Conservation (phyloP, 2,888 invertebrate genomes). For the Acanthoscelides obtectus region DNA sequence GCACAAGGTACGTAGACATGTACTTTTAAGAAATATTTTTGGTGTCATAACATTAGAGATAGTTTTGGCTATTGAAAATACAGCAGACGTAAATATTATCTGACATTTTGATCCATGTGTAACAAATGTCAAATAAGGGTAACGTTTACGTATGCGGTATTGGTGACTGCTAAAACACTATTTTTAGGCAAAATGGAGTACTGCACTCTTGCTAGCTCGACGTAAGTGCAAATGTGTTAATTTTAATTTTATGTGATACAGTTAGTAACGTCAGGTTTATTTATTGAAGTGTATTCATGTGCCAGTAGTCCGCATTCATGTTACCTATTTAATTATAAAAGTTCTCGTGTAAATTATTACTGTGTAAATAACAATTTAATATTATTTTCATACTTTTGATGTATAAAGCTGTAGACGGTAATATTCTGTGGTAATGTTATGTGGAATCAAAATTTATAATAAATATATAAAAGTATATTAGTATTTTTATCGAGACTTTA, state of each 20-base stretch:
- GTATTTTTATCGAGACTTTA: not conserved
- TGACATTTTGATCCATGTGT: no score
- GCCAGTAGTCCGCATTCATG: constrained; percentile 15
- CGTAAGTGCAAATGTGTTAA: not conserved
- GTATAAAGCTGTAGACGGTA: not conserved
- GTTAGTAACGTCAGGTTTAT: not conserved
- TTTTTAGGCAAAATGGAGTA: not conserved
- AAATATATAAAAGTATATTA: not conserved
- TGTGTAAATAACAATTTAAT: not conserved
- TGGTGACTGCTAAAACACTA: no score
- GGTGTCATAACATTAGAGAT: not conserved
- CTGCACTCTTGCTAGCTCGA: not conserved
- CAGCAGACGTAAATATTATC: no score
- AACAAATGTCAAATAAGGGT: no score
- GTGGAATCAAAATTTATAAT: not conserved
- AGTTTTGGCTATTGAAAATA: no score
- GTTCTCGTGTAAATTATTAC: not conserved
- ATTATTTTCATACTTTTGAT: not conserved
- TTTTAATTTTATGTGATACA: not conserved
- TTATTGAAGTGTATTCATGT: constrained; percentile 10
- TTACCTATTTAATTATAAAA: not conserved
- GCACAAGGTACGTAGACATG: not conserved
- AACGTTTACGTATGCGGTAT: no score
- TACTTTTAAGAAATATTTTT: not conserved
- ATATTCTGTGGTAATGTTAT: not conserved